Percentiles rank a stretch among this genome's conserved stretches.
phyloP scores from a whole-genome alignment of 2,888 invertebrate genomes.

The Hipparchia semele region DNA sequence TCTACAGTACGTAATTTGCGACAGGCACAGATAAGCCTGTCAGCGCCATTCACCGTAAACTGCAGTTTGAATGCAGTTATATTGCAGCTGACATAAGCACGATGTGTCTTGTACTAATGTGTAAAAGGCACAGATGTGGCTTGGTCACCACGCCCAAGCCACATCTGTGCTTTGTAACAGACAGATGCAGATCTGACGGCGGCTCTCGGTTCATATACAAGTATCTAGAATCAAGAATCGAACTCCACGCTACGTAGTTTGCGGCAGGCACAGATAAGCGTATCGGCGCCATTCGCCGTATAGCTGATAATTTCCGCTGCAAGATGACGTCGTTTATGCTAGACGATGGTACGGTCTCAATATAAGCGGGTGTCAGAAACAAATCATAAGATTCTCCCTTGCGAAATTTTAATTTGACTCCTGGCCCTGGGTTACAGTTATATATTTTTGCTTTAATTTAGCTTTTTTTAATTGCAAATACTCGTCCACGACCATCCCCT shows the following conservation, averaged over 20 bases:
- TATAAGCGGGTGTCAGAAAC: conserved; percentile 4
- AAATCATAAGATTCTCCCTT: too few relatives aligned
- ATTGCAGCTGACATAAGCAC: too few relatives aligned
- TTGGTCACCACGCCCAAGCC: background rate
- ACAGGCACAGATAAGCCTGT: conserved; percentile 43
- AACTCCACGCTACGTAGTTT: conserved; percentile 34
- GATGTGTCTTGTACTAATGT: too few relatives aligned
- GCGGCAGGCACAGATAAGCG: conserved; percentile 43
- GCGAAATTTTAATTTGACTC: background rate
- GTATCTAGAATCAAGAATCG: conserved; percentile 38
- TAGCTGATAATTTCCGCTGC: conserved; percentile 48
- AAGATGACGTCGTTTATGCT: conserved; percentile 46
- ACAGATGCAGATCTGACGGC: background rate
- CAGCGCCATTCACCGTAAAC: conserved; percentile 41
- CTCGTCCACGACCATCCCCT: too few relatives aligned
- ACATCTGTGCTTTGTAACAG: background rate
- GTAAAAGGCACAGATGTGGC: too few relatives aligned
- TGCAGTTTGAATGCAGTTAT: too few relatives aligned
- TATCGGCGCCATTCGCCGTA: conserved; percentile 44
- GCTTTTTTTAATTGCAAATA: too few relatives aligned
- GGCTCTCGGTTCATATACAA: background rate
- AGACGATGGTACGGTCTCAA: conserved; percentile 11
- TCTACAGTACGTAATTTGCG: conserved; percentile 33
- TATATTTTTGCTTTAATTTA: too few relatives aligned
- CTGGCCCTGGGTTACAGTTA: too few relatives aligned